Evolutionary conservation across 1,140 invertebrate genomes (phyloP).

Genomic region (Zaprionus gabonicus): DNA sequence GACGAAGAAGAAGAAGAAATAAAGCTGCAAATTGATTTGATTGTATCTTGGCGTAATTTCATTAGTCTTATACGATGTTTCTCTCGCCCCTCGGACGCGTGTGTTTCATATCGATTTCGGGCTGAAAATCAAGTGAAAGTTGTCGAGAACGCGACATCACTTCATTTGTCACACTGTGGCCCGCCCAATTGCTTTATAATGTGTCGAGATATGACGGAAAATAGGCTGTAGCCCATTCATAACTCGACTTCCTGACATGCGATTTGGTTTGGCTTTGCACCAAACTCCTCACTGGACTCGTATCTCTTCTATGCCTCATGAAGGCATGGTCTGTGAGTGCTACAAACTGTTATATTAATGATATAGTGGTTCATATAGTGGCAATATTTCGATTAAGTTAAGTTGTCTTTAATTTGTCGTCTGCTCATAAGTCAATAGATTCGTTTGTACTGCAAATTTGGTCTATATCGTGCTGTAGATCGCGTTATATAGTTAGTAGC

Average conservation of each 20-base stretch:
- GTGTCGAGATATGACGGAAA: slow-evolving; percentile 5
- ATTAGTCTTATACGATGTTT: background rate
- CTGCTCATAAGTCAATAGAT: background rate
- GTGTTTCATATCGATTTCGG: background rate
- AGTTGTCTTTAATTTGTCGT: background rate
- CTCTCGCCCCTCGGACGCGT: background rate
- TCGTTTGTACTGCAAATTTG: no score
- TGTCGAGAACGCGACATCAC: slow-evolving; percentile 14
- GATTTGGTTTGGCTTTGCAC: background rate
- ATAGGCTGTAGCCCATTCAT: slow-evolving; percentile 18
- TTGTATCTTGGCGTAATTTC: slow-evolving; percentile 18
- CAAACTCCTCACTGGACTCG: background rate
- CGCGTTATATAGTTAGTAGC: background rate
- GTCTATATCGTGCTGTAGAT: no score
- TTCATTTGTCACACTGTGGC: slow-evolving; percentile 7
- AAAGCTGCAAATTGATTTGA: slow-evolving; percentile 42
- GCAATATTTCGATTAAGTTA: background rate
- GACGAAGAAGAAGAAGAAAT: slow-evolving; percentile 20
- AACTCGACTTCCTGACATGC: slow-evolving; percentile 8
- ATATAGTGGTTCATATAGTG: background rate
- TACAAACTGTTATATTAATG: background rate
- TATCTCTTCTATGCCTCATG: background rate
- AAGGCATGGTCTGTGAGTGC: background rate
- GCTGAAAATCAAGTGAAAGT: slow-evolving; percentile 23
- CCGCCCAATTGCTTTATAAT: slow-evolving; percentile 1